Percentiles rank a stretch among this genome's conserved stretches.
phyloP scores from a whole-genome alignment of 2,888 invertebrate genomes.

The Oegoconia quadripuncta region DNA sequence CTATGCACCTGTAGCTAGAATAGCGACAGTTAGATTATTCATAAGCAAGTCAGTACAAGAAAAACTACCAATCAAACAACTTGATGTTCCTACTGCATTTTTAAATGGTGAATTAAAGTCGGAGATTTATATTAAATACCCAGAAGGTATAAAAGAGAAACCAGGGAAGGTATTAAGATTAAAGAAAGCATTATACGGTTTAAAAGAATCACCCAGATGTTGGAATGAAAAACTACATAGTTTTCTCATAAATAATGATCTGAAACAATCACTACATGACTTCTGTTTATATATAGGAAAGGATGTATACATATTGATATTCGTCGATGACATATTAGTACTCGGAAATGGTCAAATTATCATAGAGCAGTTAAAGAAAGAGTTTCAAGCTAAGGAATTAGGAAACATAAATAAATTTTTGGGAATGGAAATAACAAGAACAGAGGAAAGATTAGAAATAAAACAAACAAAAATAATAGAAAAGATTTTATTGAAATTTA shows the following conservation, averaged over 20 bases:
- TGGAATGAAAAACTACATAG: slow-evolving; percentile 16
- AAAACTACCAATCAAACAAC: slow-evolving; percentile 8
- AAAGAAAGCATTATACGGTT: slow-evolving; percentile 13
- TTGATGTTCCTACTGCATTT: slow-evolving; percentile 20
- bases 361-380: not conserved
- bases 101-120: slow-evolving; percentile 13
- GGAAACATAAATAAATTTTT: not conserved
- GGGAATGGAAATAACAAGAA: slow-evolving; percentile 2
- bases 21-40: slow-evolving; percentile 10
- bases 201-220: slow-evolving; percentile 12
- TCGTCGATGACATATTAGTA: not conserved
- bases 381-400: not conserved
- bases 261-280: slow-evolving; percentile 10
- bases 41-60: slow-evolving; percentile 9
- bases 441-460: not conserved
- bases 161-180: slow-evolving; percentile 12
- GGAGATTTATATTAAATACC: slow-evolving; percentile 14
- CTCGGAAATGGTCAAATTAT: not conserved
- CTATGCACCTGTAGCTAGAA: slow-evolving; percentile 17
- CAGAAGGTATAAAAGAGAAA: slow-evolving; percentile 8
- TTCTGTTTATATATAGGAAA: slow-evolving; percentile 5
- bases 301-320: not conserved
- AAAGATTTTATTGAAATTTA: slow-evolving; percentile 9
- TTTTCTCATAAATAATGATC: slow-evolving; percentile 1
- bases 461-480: slow-evolving; percentile 6